phyloP scores from a whole-genome alignment of 2,888 invertebrate species.

The Erebia palarica region DNA sequence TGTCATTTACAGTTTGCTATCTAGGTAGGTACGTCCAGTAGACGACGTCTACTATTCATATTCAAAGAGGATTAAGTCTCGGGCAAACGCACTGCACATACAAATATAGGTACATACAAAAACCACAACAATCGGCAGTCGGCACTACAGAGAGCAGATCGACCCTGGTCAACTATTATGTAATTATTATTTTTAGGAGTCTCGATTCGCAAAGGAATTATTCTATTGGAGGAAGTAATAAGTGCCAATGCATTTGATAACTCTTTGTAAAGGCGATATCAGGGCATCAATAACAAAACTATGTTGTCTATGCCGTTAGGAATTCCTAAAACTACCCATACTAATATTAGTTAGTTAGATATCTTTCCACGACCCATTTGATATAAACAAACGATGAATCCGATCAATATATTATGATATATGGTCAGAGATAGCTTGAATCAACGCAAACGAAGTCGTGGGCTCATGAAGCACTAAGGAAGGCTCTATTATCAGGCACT shows the following conservation, averaged over 20 bases:
- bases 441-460: too few species aligned
- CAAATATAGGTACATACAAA: background rate
- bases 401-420: too few species aligned
- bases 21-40: too few species aligned
- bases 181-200: slow-evolving; percentile 1
- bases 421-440: too few species aligned
- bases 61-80: too few species aligned
- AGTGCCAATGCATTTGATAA: slow-evolving; percentile 6
- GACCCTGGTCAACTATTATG: background rate
- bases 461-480: too few species aligned
- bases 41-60: too few species aligned
- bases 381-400: too few species aligned
- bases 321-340: background rate
- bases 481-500: too few species aligned
- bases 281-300: background rate
- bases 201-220: slow-evolving; percentile 2
- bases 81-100: background rate
- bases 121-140: slow-evolving; percentile 2
- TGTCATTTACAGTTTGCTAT: too few species aligned
- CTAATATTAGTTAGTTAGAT: too few species aligned
- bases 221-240: slow-evolving; percentile 5
- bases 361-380: too few species aligned
- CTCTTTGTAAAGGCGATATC: background rate
- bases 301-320: background rate
- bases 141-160: background rate